These are phyloP conservation scores for Drosophila acutilabella DNA, from an alignment of 2,888 invertebrate species.

Conservation along the genomic window DNA sequence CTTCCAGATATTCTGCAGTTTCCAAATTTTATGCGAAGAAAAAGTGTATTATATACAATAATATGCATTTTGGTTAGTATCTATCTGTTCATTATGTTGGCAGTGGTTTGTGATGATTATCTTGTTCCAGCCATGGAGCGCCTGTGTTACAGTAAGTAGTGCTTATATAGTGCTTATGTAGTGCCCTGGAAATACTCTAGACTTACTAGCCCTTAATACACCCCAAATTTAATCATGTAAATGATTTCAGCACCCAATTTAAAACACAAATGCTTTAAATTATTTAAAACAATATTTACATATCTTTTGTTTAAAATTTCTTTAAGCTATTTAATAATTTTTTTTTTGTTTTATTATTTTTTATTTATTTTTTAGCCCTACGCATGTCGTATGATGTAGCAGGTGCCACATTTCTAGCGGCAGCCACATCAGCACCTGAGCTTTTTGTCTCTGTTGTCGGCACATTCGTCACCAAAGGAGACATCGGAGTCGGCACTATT, in stretches of 20 bases:
- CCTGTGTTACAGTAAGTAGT: slow-evolving; percentile 91
- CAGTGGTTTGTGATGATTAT: slow-evolving; percentile 95
- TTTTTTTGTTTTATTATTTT: neutral
- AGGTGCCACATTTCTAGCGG: slow-evolving; percentile 96
- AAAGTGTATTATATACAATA: neutral
- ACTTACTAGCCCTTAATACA: too few relatives aligned
- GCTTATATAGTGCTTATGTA: too few relatives aligned
- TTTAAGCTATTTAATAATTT: neutral
- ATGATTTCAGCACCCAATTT: too few relatives aligned
- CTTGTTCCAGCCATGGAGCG: slow-evolving; percentile 95
- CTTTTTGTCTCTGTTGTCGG: slow-evolving; percentile 94
- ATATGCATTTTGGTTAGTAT: slow-evolving; percentile 80
- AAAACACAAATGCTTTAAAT: too few relatives aligned
- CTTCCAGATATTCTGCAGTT: slow-evolving; percentile 93
- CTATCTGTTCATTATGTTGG: slow-evolving; percentile 92
- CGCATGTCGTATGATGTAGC: slow-evolving; percentile 94
- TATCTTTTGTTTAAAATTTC: too few relatives aligned
- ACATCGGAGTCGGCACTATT: slow-evolving; percentile 93
- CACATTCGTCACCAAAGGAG: slow-evolving; percentile 91
- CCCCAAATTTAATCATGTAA: too few relatives aligned
- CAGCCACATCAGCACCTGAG: slow-evolving; percentile 95
- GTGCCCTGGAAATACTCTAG: too few relatives aligned
- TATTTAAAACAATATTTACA: too few relatives aligned
- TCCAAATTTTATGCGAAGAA: slow-evolving; percentile 89
- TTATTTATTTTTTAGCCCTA: slow-evolving; percentile 88